Percentiles rank a stretch among this genome's conserved stretches.
Conservation (phyloP, 2,888 invertebrate species). For the Lasioglossum figueresi region DNA sequence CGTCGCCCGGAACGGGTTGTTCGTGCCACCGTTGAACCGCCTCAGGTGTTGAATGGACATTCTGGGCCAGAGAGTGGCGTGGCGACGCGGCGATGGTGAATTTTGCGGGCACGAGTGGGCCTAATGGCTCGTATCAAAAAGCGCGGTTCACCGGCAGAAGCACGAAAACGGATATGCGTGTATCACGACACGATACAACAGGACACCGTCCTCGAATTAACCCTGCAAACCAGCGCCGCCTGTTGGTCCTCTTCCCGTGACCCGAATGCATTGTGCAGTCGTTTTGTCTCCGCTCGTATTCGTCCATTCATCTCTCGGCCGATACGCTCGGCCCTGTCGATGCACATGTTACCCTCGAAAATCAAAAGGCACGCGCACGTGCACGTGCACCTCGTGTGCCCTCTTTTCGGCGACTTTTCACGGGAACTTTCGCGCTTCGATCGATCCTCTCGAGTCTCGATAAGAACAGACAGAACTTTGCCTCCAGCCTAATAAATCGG, state of each 20-base stretch:
- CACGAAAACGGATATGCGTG: conserved; percentile 74
- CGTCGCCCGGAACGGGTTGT: neutral
- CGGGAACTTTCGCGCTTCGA: neutral
- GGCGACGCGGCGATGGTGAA: neutral
- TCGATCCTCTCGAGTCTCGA: neutral
- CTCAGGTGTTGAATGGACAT: conserved; percentile 15
- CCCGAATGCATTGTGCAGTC: conserved; percentile 55
- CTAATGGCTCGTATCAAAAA: conserved; percentile 4
- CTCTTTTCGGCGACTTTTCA: neutral
- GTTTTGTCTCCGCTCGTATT: conserved; percentile 17
- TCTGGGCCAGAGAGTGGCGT: conserved; percentile 10
- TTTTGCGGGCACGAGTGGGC: neutral
- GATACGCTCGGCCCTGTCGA: neutral
- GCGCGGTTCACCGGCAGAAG: neutral
- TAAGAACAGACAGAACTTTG: neutral
- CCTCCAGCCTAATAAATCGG: no score
- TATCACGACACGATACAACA: conserved; percentile 64
- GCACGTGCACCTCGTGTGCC: neutral
- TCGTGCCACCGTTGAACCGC: neutral
- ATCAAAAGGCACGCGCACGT: conserved; percentile 9
- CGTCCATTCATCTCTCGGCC: conserved; percentile 19
- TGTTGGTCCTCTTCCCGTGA: conserved; percentile 69
- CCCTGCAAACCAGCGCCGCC: conserved; percentile 30
- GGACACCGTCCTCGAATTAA: conserved; percentile 19
- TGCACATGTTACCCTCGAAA: conserved; percentile 26